Evolutionary conservation across 2,113 vertebrate genomes (phyloP), one percentile per base, ranked within the genome.

Genomic region (Lampris megalopsis): DNA sequence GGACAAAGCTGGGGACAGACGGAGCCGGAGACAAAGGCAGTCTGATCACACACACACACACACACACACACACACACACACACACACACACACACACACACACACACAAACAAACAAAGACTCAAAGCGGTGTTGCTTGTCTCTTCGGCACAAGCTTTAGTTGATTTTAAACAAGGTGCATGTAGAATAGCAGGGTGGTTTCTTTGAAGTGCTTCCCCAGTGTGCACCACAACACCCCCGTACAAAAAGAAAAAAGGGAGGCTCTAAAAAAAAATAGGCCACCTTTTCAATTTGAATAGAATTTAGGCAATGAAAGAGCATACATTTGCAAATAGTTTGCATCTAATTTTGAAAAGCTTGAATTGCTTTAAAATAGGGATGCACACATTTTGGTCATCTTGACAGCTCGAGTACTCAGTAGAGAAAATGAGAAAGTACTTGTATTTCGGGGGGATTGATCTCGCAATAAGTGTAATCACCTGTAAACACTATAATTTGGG

Each of bases 291-390:
- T 91, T 83, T 86, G 73, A 91, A 84, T 82, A 71, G 75, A 88
- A 88, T 69, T 58, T 73, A 83, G 74, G 78, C 72, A 63, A 61
- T 73, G 50, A 76, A 84, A 86, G 71, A 75, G 89, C 80, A 90
- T 91, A 83, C 68, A 90, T 91, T 91, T 89, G 89, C 84, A 92
- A 90, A 83, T 88, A 77, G 58, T 90, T 90, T 84, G 83, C 85
- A 88, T 88, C 79, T 86, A 54, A 86, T 90, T 86, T 80, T 56
- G 65, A 64, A 57, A 13, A 76, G 47, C 64, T 58, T 77, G 72
- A 88, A 83, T 85, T 68, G 36, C 48, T 63, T 78, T 80, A 73
- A 58, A 75, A 70, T 63, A 80, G 24, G 24, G 24, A 24, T 24
- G 24, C 24, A 24, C 24, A 24, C 24, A 24, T 24, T 24, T 24